Percentiles rank a stretch among this genome's conserved stretches.
Conservation (phyloP, 2,113 vertebrate species). For the Megalops atlanticus region DNA sequence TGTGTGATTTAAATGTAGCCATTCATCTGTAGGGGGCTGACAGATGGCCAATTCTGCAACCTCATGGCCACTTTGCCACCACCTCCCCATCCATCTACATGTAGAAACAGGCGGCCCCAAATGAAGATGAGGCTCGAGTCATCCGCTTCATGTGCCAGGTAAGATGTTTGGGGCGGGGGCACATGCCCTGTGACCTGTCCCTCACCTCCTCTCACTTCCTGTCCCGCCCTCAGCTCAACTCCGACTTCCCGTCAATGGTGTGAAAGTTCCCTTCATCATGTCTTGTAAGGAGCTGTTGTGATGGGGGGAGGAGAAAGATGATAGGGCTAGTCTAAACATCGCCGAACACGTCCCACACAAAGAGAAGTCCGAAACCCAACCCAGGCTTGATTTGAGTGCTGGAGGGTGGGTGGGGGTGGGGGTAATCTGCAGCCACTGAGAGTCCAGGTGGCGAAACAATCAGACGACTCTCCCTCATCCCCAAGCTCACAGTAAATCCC, state of each 20-base stretch:
- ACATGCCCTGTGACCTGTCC: background rate
- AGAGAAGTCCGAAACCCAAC: constrained; percentile 67
- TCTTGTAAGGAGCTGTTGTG: background rate
- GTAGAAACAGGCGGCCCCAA: constrained; percentile 61
- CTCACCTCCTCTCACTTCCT: background rate
- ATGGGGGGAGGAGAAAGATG: constrained; percentile 56
- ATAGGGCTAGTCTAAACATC: constrained; percentile 69
- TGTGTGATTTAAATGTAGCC: constrained; percentile 71
- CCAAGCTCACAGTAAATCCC: constrained; percentile 7
- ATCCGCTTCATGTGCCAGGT: constrained; percentile 42
- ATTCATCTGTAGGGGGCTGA: constrained; percentile 54
- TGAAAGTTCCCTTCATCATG: background rate
- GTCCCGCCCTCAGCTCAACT: background rate
- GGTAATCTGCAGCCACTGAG: constrained; percentile 59
- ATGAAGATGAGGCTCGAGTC: constrained; percentile 52
- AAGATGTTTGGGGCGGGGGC: background rate
- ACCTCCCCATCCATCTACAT: constrained; percentile 1
- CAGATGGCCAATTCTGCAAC: constrained; percentile 61
- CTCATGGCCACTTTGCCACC: constrained; percentile 65
- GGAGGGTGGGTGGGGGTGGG: constrained; percentile 31
- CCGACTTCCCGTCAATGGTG: background rate
- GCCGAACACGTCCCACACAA: constrained; percentile 69
- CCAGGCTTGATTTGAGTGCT: constrained; percentile 59
- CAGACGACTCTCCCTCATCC: constrained; percentile 40
- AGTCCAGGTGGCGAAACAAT: constrained; percentile 79